These are phyloP conservation scores for Hirundo rustica DNA, from an alignment of 2,797 vertebrate genomes.

Conservation along the genomic window DNA sequence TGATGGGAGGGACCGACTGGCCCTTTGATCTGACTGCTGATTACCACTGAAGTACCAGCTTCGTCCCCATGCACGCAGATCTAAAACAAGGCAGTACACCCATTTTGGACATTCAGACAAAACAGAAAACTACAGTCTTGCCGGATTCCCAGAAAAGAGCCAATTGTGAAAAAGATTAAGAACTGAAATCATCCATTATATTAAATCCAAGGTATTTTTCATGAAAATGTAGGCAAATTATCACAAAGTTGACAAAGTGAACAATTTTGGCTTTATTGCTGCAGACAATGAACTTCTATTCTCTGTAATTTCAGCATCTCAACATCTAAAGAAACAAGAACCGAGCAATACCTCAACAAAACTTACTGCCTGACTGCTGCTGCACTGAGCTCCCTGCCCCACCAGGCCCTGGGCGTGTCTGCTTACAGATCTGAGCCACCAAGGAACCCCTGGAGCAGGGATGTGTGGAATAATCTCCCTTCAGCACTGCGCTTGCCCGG, in stretches of 20 bases:
- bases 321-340: not conserved
- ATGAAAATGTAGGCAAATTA: not conserved
- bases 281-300: not conserved
- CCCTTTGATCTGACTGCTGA: not conserved
- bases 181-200: not conserved
- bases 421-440: not conserved
- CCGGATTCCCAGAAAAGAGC: not conserved
- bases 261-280: not conserved
- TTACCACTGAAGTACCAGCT: not conserved
- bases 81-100: not conserved
- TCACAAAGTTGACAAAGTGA: not conserved
- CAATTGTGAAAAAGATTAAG: not conserved
- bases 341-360: not conserved
- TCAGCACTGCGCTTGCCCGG: rapidly evolving
- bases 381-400: not conserved
- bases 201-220: not conserved
- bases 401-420: rapidly evolving
- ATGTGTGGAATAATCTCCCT: not conserved
- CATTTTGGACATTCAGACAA: not conserved
- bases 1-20: not conserved
- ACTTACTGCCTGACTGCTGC: not conserved
- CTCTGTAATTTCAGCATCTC: not conserved
- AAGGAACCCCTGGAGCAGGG: not conserved
- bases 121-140: not conserved
- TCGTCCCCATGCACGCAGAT: rapidly evolving